Evolutionary conservation across 2,888 invertebrate species (phyloP).

Genomic region (Bruchidius siliquastri): DNA sequence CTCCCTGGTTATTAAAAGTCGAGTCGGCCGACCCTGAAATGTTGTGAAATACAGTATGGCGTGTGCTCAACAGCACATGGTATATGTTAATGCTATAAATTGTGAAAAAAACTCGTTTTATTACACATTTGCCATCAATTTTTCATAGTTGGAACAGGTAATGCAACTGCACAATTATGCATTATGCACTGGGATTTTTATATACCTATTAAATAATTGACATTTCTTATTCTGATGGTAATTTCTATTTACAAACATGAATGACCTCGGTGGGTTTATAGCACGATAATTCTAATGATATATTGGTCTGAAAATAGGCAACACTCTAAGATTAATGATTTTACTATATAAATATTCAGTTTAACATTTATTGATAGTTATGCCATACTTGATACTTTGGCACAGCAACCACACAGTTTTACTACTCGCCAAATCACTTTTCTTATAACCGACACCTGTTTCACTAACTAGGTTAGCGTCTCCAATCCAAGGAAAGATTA

Average conservation of each 20-base stretch:
- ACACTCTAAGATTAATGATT: not conserved
- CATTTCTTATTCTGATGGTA: constrained; percentile 14
- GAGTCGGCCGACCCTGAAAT: constrained; percentile 6
- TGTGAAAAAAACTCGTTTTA: constrained; percentile 18
- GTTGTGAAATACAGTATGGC: constrained; percentile 15
- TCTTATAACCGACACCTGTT: no score
- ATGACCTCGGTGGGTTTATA: constrained; percentile 7
- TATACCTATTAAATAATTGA: constrained; percentile 11
- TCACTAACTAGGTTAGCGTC: no score
- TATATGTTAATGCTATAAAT: constrained; percentile 15
- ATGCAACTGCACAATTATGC: constrained; percentile 17
- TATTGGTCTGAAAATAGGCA: not conserved
- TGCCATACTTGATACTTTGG: no score
- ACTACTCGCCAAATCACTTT: no score
- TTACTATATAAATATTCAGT: not conserved
- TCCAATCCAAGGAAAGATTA: no score
- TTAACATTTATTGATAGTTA: not conserved
- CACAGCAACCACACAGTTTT: no score
- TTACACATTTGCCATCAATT: constrained; percentile 12
- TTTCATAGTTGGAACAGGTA: constrained; percentile 13
- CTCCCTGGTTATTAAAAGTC: not conserved
- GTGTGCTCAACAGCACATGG: constrained; percentile 6
- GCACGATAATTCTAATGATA: constrained; percentile 9
- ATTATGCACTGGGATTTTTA: constrained; percentile 8
- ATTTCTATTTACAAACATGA: constrained; percentile 21